These are phyloP conservation scores for Polydrusus tereticollis DNA, from an alignment of 2,888 invertebrate genomes.

Conservation along the genomic window DNA sequence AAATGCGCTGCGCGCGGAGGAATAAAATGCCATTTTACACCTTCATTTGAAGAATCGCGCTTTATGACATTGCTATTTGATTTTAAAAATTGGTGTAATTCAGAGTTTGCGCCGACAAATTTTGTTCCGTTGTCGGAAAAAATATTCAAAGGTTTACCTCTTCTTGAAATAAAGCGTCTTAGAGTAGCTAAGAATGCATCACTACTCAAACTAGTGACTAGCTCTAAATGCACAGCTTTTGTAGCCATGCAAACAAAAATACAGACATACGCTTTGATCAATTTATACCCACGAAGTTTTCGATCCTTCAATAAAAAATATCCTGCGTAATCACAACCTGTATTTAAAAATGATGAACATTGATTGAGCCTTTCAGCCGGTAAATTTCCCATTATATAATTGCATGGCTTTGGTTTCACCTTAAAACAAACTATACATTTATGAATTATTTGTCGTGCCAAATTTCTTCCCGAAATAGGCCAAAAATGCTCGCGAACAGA, in stretches of 20 bases:
- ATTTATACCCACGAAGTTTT: conserved; percentile 40
- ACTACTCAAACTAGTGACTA: conserved; percentile 55
- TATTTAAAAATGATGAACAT: conserved; percentile 30
- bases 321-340: conserved; percentile 54
- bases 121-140: conserved; percentile 60
- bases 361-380: conserved; percentile 24
- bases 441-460: neutral
- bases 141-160: conserved; percentile 55
- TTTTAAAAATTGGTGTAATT: conserved; percentile 21
- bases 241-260: too few relatives aligned
- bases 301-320: conserved; percentile 51
- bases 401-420: neutral
- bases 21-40: too few relatives aligned
- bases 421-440: conserved; percentile 37
- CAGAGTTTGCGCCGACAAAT: conserved; percentile 57
- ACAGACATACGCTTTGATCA: conserved; percentile 48
- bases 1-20: too few relatives aligned
- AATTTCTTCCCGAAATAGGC: too few relatives aligned
- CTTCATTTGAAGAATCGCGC: too few relatives aligned
- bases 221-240: conserved; percentile 58
- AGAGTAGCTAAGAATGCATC: conserved; percentile 58
- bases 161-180: conserved; percentile 55
- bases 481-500: too few relatives aligned
- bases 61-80: too few relatives aligned
- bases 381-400: conserved; percentile 29